Evolutionary conservation across 2,888 invertebrate genomes (phyloP).

Genomic region (Homarus gammarus): DNA sequence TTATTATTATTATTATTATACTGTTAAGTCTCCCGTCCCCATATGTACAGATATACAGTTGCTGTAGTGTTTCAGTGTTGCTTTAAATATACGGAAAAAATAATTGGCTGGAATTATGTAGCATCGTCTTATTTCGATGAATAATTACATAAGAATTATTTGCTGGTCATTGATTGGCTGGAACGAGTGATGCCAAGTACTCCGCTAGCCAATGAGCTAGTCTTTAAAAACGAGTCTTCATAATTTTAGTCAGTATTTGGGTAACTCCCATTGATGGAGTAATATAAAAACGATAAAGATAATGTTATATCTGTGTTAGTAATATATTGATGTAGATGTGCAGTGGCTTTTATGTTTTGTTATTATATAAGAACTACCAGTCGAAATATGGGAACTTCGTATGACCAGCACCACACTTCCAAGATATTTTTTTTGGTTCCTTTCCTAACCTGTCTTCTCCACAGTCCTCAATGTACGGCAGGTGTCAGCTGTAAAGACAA

Average conservation of each 20-base stretch:
- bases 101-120: constrained; percentile 46
- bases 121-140: constrained; percentile 13
- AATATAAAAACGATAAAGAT: constrained; percentile 10
- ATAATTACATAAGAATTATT: constrained; percentile 19
- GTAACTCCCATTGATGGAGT: constrained; percentile 1
- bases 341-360: constrained; percentile 42
- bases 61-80: constrained; percentile 56
- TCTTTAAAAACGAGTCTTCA: constrained; percentile 22
- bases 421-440: not conserved
- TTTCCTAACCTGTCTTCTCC: not conserved
- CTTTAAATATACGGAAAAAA: constrained; percentile 48
- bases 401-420: not conserved
- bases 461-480: not conserved
- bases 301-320: constrained; percentile 53
- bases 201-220: constrained; percentile 21
- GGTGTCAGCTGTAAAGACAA: too few species aligned
- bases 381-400: not conserved
- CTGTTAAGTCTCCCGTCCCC: constrained; percentile 45
- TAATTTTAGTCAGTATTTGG: constrained; percentile 29
- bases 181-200: not conserved
- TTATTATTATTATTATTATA: too few species aligned
- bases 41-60: constrained; percentile 54
- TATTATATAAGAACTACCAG: constrained; percentile 11
- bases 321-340: constrained; percentile 60
- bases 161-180: constrained; percentile 38